Base-by-base conservation (phyloP, 2,888 invertebrate genomes). In the Plebejus anna region DNA sequence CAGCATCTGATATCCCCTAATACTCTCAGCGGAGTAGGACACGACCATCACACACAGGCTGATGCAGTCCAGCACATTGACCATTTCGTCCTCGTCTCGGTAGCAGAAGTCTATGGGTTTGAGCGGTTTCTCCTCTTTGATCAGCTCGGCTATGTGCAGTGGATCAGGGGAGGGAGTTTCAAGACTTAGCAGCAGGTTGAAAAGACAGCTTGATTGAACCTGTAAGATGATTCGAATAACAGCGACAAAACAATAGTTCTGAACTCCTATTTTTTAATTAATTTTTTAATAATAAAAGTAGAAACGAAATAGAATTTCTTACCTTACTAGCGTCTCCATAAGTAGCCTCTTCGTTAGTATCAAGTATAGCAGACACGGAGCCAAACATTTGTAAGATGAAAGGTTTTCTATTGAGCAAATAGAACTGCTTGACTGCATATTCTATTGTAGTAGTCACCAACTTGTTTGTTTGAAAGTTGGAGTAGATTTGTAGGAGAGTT, bases 301-400 rank as follows among this genome's bases (percentile, higher is more conserved):
- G 22, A 38, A 38, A 38, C 9, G 47, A 11, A 47, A 47, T 22
- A 47, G 9, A 11, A 9, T 55, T 32, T 83, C 87, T 87, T 85
- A 97, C 98, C 91, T 98, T 98, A 87, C 98, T 98, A 0, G 98
- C 98, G 90, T 98, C 98, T 4, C 98, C 98, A 85, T 96, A 97
- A 4, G 96, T 96, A 55, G 97, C 96, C 80, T 96, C 96, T 84
- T 97, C 97, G 83, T 98, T 98, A 0, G 98, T 98, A 86, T 99
- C 99, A 82, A 99, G 94, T 86, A 99, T 98, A 1, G 98, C 98
- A 0, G 99, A 99, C 0, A 99, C 98, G 3, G 99, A 98, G 1
- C 99, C 99, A 92, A 99, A 99, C 98, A 99, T 98, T 95, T 99
- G 99, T 76, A 99, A 94, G 82, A 99, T 98, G 85, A 99, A 99